Percentiles rank a stretch among this genome's conserved stretches.
These are phyloP conservation scores for Thumatha senex DNA, from an alignment of 2,888 invertebrate species.

Conservation along the genomic window DNA sequence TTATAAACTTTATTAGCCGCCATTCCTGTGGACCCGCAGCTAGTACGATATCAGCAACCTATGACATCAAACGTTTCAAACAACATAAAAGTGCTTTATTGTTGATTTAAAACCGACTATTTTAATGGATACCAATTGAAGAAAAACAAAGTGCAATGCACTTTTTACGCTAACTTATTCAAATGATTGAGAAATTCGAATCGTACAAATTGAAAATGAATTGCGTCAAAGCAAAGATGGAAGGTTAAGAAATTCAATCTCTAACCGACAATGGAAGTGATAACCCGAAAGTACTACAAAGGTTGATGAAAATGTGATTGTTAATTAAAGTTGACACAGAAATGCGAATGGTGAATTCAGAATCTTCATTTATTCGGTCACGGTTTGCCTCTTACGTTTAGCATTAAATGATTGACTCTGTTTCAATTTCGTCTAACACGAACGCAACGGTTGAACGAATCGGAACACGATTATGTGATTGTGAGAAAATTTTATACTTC, in stretches of 20 bases:
- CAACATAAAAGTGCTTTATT: constrained; percentile 24
- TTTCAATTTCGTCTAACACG: constrained; percentile 82
- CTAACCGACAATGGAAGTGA: constrained; percentile 63
- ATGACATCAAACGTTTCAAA: constrained; percentile 49
- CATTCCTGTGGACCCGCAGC: constrained; percentile 37
- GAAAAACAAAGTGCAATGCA: constrained; percentile 42
- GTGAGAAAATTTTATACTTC: constrained; percentile 78
- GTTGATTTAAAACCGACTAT: constrained; percentile 31
- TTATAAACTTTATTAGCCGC: constrained; percentile 55
- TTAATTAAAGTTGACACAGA: constrained; percentile 83
- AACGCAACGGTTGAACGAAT: constrained; percentile 78
- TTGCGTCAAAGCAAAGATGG: constrained; percentile 56
- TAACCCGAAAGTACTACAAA: constrained; percentile 64
- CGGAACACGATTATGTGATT: constrained; percentile 79
- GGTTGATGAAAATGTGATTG: constrained; percentile 80
- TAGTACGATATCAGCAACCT: constrained; percentile 49
- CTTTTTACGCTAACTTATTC: constrained; percentile 28
- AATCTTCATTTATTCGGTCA: constrained; percentile 81
- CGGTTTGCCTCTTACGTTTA: constrained; percentile 77
- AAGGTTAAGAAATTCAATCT: constrained; percentile 75
- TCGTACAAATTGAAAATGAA: constrained; percentile 61
- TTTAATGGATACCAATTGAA: constrained; percentile 39
- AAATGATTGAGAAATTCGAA: constrained; percentile 55
- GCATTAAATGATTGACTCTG: constrained; percentile 82
- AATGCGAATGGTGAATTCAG: constrained; percentile 75